Conservation (phyloP, 2,113 vertebrate genomes). For the Lepisosteus osseus region DNA sequence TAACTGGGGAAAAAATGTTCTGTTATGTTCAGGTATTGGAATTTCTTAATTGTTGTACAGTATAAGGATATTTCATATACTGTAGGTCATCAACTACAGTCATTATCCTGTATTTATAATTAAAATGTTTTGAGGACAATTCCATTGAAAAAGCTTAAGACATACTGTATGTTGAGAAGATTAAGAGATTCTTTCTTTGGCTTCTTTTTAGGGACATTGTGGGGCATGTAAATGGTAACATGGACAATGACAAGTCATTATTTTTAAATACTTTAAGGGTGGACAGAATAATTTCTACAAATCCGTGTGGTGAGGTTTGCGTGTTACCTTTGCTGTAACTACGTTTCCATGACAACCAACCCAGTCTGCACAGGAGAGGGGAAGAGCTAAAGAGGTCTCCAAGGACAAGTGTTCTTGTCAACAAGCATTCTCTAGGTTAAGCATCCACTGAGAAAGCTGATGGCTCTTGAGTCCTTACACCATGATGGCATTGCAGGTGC, state of each 20-base stretch:
- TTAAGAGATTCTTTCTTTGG: no score
- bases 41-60: no score
- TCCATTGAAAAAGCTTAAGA: no score
- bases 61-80: no score
- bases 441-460: constrained; percentile 1
- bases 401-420: constrained; percentile 21
- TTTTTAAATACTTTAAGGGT: not conserved
- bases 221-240: no score
- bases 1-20: no score
- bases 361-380: not conserved
- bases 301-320: not conserved
- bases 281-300: not conserved
- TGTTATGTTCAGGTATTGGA: no score
- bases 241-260: not conserved
- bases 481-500: not conserved
- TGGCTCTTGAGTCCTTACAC: constrained; percentile 15
- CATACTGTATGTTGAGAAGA: no score
- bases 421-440: not conserved
- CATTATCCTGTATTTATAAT: no score
- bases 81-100: no score
- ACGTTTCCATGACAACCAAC: constrained; percentile 5
- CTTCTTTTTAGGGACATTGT: no score
- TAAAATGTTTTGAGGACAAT: no score
- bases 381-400: constrained; percentile 7
- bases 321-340: not conserved